Evolutionary conservation across 2,797 vertebrate genomes (phyloP), one percentile per base, ranked within the genome.

Genomic region (Tadarida brasiliensis): DNA sequence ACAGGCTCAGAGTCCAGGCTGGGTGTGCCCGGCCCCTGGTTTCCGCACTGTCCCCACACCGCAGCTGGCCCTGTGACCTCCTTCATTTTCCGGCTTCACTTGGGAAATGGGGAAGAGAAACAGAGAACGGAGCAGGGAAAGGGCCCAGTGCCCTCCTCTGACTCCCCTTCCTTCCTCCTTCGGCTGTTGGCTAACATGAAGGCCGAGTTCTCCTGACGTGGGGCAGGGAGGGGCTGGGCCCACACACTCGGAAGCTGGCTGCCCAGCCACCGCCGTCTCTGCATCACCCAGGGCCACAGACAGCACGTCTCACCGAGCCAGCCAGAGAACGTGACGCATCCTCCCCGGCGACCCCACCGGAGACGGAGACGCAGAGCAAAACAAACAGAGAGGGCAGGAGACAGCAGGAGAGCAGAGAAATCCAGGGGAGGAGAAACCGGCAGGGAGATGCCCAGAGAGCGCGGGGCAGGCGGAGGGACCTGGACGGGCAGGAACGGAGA

Each of bases 241-340:
- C n/a, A 10, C 12, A 11, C 12, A 7, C 22, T 9, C 17, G 47
- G 65, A 49, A 56, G 61, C 61, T 63, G 76, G 54, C 28, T n/a
- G 12, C 33, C 49, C 1, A 4, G 59, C 59, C 61, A 33, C 54
- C 49, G 67, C 49, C 81, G 68, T 85, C 47, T 80, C 67, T 47
- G 54, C 28, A 15, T 54, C 56, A 68, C 11, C 57, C n/a, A 33
- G 81, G 63, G 73, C 30, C 22, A 2, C 33, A 47, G 65, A 39
- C 39, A 54, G 68, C 47, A 26, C 6, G 20, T 11, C 49, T 11
- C 17, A 54, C 57, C 2, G 11, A 44, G 59, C 26, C 67, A 39
- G 65, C 22, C 11, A 0, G 49, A 39, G 54, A 6, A 12, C 0
- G 10, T 1, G 39, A 39, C 22, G 4, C 15, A 7, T 4, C 7